Evolutionary conservation across 2,888 invertebrate genomes (phyloP).

Genomic region (Ectobius pallidus): DNA sequence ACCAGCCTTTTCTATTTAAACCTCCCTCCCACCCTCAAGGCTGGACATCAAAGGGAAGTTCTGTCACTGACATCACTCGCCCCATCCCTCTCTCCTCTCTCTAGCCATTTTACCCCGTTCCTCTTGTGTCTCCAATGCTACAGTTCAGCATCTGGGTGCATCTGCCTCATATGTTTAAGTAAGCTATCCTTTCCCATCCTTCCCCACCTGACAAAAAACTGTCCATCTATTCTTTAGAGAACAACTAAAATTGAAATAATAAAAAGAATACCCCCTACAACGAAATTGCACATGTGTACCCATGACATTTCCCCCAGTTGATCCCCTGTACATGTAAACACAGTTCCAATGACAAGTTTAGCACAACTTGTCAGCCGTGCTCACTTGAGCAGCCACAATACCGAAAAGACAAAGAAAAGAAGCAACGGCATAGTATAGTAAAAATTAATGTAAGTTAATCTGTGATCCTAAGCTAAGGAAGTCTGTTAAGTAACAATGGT

Average conservation of each 20-base stretch:
- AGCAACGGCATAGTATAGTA: too few relatives aligned
- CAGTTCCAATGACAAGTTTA: too few relatives aligned
- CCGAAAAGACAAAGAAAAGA: too few relatives aligned
- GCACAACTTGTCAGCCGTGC: too few relatives aligned
- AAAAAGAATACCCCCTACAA: conserved; percentile 11
- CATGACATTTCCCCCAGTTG: neutral
- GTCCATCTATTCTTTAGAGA: conserved; percentile 6
- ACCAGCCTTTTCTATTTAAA: conserved; percentile 41
- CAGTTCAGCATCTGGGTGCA: conserved; percentile 32
- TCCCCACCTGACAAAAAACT: conserved; percentile 10
- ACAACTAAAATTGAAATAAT: conserved; percentile 18
- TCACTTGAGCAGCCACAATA: too few relatives aligned
- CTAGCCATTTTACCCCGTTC: conserved; percentile 21
- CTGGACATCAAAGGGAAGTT: conserved; percentile 43
- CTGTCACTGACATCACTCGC: conserved; percentile 42
- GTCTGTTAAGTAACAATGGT: too few relatives aligned
- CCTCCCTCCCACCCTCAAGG: conserved; percentile 36
- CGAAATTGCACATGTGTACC: neutral
- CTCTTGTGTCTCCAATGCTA: neutral
- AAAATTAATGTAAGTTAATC: too few relatives aligned
- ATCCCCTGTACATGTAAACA: neutral
- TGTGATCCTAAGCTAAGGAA: too few relatives aligned
- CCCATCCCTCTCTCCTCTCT: conserved; percentile 7
- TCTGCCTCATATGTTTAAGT: conserved; percentile 39
- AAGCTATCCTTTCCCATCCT: conserved; percentile 37